phyloP scores from a whole-genome alignment of 2,113 vertebrate genomes.

The Pachyramphus minor region DNA sequence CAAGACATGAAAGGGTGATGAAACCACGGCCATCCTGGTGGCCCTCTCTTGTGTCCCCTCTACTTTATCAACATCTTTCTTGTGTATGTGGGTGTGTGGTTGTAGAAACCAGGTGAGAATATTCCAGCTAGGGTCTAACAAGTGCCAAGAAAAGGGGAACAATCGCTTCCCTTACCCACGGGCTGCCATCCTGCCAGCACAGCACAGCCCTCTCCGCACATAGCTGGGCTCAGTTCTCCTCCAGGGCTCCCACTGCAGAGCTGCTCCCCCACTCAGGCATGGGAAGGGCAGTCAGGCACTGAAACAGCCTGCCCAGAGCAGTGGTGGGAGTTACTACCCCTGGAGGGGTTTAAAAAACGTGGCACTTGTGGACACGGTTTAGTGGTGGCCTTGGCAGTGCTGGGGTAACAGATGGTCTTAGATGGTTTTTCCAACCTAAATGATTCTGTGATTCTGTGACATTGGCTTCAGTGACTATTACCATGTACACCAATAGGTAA shows the following conservation, averaged over 20 bases:
- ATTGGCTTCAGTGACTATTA: accelerated
- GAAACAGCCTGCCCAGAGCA: neutral
- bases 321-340: neutral
- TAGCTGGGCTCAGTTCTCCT: too few species aligned
- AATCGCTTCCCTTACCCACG: neutral
- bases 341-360: neutral
- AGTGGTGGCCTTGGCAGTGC: neutral
- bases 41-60: neutral
- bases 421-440: neutral
- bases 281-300: neutral
- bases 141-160: neutral
- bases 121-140: neutral
- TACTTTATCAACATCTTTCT: neutral
- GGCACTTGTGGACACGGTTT: neutral
- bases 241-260: too few species aligned
- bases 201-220: too few species aligned
- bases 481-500: neutral
- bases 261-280: too few species aligned
- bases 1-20: neutral
- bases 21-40: neutral
- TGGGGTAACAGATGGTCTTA: neutral
- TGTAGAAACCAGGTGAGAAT: neutral
- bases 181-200: too few species aligned
- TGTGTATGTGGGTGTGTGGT: too few species aligned
- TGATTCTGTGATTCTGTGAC: neutral